These are phyloP conservation scores for Oncorhynchus tshawytscha DNA, from an alignment of 2,113 vertebrate genomes.

Conservation along the genomic window DNA sequence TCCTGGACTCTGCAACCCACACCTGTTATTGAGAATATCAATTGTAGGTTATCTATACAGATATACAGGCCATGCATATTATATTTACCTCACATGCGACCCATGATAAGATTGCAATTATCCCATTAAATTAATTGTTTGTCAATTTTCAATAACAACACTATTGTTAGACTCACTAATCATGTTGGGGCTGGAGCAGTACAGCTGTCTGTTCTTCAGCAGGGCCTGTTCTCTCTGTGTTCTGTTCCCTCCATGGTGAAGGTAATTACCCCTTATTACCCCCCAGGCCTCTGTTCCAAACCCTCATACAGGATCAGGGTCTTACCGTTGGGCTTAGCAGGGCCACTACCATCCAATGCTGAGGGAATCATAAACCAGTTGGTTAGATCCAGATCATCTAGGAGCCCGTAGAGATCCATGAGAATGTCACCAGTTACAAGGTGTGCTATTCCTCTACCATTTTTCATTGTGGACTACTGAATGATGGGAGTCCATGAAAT, in stretches of 20 bases:
- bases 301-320: constrained; percentile 69
- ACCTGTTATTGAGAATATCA: neutral
- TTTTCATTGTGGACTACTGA: too few relatives aligned
- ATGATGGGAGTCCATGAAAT: too few relatives aligned
- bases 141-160: neutral
- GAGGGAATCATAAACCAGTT: constrained; percentile 22
- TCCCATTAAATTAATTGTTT: neutral
- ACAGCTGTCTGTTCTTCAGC: constrained; percentile 82
- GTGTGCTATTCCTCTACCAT: too few relatives aligned
- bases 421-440: too few relatives aligned
- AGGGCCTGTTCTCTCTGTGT: constrained; percentile 75
- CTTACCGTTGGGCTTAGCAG: constrained; percentile 75
- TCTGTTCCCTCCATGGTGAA: constrained; percentile 73
- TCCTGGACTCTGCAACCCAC: constrained; percentile 37
- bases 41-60: constrained; percentile 4
- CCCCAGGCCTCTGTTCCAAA: constrained; percentile 28
- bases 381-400: neutral
- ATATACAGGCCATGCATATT: too few relatives aligned
- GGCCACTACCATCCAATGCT: constrained; percentile 14
- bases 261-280: constrained; percentile 61
- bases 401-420: neutral
- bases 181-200: constrained; percentile 89
- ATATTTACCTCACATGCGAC: too few relatives aligned
- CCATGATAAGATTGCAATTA: too few relatives aligned
- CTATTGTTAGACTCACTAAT: constrained; percentile 71